phyloP scores from a whole-genome alignment of 2,888 invertebrate species.

The Steinernema carpocapsae region DNA sequence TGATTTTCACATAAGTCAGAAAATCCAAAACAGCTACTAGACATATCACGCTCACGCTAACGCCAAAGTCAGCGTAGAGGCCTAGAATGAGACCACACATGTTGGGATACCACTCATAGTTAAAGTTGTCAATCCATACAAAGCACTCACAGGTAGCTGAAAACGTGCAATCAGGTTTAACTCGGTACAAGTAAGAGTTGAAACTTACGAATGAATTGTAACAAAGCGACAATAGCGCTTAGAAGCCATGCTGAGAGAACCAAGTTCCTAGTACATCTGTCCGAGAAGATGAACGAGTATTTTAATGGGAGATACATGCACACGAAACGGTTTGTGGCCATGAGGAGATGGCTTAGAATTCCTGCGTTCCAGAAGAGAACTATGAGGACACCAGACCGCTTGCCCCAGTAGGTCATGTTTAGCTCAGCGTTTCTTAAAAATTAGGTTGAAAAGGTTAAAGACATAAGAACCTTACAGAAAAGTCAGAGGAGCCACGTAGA shows the following conservation, averaged over 20 bases:
- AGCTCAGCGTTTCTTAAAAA: not conserved
- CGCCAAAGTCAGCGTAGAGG: not conserved
- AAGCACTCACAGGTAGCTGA: conserved; percentile 10
- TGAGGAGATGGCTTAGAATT: not conserved
- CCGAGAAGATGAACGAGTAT: not conserved
- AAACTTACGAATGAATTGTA: not conserved
- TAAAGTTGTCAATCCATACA: conserved; percentile 20
- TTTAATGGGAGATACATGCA: conserved; percentile 8
- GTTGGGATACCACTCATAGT: conserved; percentile 3
- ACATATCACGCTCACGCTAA: not conserved
- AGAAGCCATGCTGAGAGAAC: not conserved
- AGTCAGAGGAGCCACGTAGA: not conserved
- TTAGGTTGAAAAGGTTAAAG: not conserved
- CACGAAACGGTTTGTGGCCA: conserved; percentile 9
- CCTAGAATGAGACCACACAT: not conserved
- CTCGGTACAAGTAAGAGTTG: not conserved
- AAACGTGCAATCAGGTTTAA: not conserved
- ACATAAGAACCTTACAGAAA: not conserved
- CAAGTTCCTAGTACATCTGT: not conserved
- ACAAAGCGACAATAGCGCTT: not conserved
- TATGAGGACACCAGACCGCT: not conserved
- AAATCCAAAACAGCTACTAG: not conserved
- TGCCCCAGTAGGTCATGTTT: not conserved
- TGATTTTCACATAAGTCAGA: conserved; percentile 2
- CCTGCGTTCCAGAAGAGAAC: conserved; percentile 5